Evolutionary conservation across 2,888 invertebrate genomes (phyloP), one percentile per base, ranked within the genome.

Genomic region (Pecten maximus): DNA sequence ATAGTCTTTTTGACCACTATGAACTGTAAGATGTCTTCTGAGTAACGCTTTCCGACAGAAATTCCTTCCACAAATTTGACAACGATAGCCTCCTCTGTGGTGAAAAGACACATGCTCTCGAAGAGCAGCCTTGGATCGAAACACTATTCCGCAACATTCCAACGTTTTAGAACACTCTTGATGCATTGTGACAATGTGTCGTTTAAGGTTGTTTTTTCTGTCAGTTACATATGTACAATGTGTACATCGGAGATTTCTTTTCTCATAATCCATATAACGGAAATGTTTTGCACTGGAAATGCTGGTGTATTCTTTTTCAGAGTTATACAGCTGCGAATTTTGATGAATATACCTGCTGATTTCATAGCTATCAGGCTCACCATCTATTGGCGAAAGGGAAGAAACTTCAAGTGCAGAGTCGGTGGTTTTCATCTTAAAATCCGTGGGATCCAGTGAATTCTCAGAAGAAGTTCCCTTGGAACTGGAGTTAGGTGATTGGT

Each of bases 21-120:
- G 97, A 16, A 97, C 97, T 1, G 96, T 95, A 90, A 96, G 94
- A 93, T 97, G 97, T 39, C 97, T 95, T 86, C 96, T 95, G 35
- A 97, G 95, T 48, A 97, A 95, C 0, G 97, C 97, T 92, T 97
- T 97, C 15, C 97, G 95, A 91, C 96, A 96, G 93, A 97, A 97
- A 89, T 96, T 95, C 54, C 97, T 94, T n/a, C 94, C 94, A 93
- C 97, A 97, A 40, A 95, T 93, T 15, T 95, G 93, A 92, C 97
- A 97, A 48, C 94, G 92, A 94, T 97, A 97, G 23, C 97, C 97
- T 19, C 96, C 94, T 86, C 95, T 94, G 94, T 97, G 97, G 90
- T 95, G 95, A 23, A 95, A 93, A 44, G 94, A 93, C 23, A 96
- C 96, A 93, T 97, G 97, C 40, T 96, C 96, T 8, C 97, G 94